A percentile compares a stretch with the other conserved stretches of the same genome.
Conservation (phyloP, 2,113 vertebrate species). For the Syngnathus floridae region DNA sequence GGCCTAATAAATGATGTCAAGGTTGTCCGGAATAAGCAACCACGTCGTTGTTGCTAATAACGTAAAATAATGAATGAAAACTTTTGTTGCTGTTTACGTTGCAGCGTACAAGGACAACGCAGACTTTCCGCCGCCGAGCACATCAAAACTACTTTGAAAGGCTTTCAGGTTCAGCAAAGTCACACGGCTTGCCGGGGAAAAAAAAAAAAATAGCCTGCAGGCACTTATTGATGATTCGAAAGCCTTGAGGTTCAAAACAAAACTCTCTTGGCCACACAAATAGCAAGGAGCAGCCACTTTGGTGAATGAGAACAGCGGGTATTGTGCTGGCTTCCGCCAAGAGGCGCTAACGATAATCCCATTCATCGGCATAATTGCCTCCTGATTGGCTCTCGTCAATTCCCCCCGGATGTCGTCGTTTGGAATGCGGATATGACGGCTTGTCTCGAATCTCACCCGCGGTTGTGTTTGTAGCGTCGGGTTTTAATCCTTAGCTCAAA, state of each 20-base stretch:
- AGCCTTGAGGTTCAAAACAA: slow-evolving; percentile 13
- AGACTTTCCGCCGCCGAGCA: slow-evolving; percentile 1
- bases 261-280: background rate
- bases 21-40: too few relatives aligned
- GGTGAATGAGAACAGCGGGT: background rate
- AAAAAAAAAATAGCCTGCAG: slow-evolving; percentile 10
- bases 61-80: background rate
- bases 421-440: slow-evolving; percentile 17
- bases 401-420: slow-evolving; percentile 54
- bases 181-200: background rate
- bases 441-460: slow-evolving; percentile 10
- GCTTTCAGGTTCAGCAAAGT: slow-evolving; percentile 7
- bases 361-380: slow-evolving; percentile 60
- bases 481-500: background rate
- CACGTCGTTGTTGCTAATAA: background rate
- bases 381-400: slow-evolving; percentile 56
- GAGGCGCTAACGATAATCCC: slow-evolving; percentile 48
- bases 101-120: background rate
- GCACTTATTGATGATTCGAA: slow-evolving; percentile 15
- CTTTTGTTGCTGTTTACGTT: background rate
- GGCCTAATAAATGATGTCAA: too few relatives aligned
- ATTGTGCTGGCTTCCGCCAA: slow-evolving; percentile 15
- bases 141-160: slow-evolving; percentile 4
- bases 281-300: background rate
- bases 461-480: background rate